Evolutionary conservation across 1,140 invertebrate species (phyloP).

Genomic region (Drosophila grimshawi): DNA sequence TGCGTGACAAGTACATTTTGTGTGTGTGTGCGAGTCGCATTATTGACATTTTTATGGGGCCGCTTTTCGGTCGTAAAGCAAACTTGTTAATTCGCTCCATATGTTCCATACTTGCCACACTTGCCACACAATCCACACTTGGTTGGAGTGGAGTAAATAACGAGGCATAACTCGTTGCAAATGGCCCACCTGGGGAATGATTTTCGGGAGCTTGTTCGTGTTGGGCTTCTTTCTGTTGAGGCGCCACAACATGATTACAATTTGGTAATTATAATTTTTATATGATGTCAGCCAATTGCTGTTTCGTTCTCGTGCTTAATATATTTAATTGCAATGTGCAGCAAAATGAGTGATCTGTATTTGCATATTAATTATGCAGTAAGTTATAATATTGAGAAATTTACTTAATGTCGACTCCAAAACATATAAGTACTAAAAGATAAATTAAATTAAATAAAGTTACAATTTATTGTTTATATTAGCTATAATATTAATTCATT

Average conservation of each 20-base stretch:
- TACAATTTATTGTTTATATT: no score
- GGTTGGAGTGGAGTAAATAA: conserved; percentile 22
- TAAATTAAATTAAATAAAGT: no score
- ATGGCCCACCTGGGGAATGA: conserved; percentile 36
- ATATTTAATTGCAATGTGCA: conserved; percentile 5
- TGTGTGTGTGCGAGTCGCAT: conserved; percentile 25
- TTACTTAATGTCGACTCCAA: no score
- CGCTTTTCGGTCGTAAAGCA: conserved; percentile 60
- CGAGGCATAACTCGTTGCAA: conserved; percentile 37
- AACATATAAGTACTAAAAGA: no score
- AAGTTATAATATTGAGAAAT: no score
- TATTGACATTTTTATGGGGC: conserved; percentile 76
- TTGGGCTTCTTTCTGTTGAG: conserved; percentile 5
- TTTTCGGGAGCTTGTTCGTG: neutral
- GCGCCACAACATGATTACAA: conserved; percentile 18
- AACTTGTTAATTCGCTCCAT: conserved; percentile 73
- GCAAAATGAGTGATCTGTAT: no score
- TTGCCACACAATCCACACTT: neutral
- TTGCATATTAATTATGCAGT: no score
- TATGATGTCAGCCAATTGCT: conserved; percentile 20
- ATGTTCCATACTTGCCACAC: conserved; percentile 40
- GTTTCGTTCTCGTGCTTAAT: conserved; percentile 18
- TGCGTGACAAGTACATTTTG: conserved; percentile 14
- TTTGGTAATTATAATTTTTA: conserved; percentile 29
- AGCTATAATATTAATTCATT: no score